phyloP scores from a whole-genome alignment of 2,888 invertebrate species.

The Busseola fusca region DNA sequence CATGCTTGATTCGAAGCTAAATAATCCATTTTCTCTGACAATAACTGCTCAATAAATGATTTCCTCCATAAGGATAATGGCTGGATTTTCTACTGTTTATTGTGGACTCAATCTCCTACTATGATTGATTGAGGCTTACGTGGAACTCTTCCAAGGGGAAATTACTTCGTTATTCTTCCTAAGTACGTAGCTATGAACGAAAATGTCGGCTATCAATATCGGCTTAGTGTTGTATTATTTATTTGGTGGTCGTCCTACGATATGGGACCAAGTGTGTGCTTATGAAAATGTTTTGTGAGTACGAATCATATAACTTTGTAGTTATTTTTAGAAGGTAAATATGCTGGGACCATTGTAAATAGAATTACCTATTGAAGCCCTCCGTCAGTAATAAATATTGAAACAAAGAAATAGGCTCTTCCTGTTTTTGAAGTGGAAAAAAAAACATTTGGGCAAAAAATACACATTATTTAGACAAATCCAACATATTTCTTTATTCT shows the following conservation, averaged over 20 bases:
- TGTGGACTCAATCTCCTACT: slow-evolving; percentile 77
- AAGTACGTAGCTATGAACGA: slow-evolving; percentile 58
- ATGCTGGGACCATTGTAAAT: neutral
- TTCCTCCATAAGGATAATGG: slow-evolving; percentile 78
- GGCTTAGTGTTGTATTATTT: slow-evolving; percentile 66
- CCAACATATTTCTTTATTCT: slow-evolving; percentile 77
- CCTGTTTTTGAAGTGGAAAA: neutral
- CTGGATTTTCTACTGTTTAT: slow-evolving; percentile 79
- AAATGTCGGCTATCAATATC: slow-evolving; percentile 68
- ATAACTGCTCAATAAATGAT: slow-evolving; percentile 79
- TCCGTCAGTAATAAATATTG: neutral
- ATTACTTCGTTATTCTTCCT: slow-evolving; percentile 75
- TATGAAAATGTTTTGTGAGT: slow-evolving; percentile 23
- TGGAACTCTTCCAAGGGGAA: slow-evolving; percentile 79
- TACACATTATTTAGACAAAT: slow-evolving; percentile 63
- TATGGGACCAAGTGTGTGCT: slow-evolving; percentile 28
- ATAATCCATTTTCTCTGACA: slow-evolving; percentile 72
- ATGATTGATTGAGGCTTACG: slow-evolving; percentile 83
- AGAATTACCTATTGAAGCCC: neutral
- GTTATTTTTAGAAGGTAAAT: slow-evolving; percentile 1
- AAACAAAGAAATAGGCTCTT: neutral
- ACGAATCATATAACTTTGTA: neutral
- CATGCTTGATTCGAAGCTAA: slow-evolving; percentile 66
- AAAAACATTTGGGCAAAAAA: slow-evolving; percentile 16
- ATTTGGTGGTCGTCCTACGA: slow-evolving; percentile 58